Base-by-base conservation (phyloP, 2,113 vertebrate genomes). In the Hypocryptadius cinnamomeus region DNA sequence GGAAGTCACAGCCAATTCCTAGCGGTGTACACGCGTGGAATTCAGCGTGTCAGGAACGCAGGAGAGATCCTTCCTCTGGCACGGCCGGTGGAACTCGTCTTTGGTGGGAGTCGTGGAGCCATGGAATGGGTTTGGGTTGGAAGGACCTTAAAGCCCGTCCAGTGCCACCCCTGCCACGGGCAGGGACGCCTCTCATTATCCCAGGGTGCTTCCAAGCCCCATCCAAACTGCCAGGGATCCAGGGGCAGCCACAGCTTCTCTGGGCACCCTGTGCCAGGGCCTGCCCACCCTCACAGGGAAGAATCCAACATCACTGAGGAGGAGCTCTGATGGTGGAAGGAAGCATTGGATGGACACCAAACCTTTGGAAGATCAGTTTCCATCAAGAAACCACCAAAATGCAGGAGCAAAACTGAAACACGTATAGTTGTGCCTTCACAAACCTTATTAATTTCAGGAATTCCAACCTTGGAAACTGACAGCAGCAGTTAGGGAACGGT, bases 401-500 rank as follows among this genome's bases (percentile, higher is more conserved):
- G 1, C 3, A 40, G 20, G 31, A 44, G 63, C 1, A 15, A 25
- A 56, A 73, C n/a, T 11, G 73, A 42, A 87, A 59, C 50, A 25
- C 25, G 37, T 8, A 6, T 1, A 13, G 2, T 19, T 51, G 18
- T 47, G 42, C 73, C 31, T 71, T 72, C 30, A 27, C 42, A 54
- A 82, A 66, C 42, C 74, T 76, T 30, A 50, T 64, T 50, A 7
- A 76, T 59, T 14, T 42, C 48, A 25, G 47, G 73, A 90, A 93
- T 33, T 18, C 79, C 59, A 92, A 50, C 69, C 72, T 84, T 33
- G 44, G 82, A 81, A 70, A 87, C n/a, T 61, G 31, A 65, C 18
- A 54, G 28, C 83, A 94, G 78, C 85, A 48, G 74, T 70, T 33
- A 91, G 48, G 81, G 76, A 84, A 51, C 25, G 72, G 92, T 51